Conservation (phyloP, 2,888 invertebrate species). For the Anarsia innoxiella region DNA sequence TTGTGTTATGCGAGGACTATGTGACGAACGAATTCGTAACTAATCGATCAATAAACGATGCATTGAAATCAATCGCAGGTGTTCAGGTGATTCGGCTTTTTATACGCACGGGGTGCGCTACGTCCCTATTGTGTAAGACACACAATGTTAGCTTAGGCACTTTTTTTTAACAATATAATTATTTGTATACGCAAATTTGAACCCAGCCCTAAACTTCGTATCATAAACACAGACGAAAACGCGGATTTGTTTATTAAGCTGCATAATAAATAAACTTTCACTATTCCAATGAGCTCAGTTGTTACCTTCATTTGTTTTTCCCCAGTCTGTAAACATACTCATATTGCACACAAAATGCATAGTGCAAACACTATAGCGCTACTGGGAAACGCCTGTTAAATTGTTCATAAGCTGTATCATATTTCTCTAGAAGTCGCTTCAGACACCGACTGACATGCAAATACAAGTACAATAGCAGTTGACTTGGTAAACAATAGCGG, state of each 20-base stretch:
- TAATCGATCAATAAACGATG: slow-evolving; percentile 62
- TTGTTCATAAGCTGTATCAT: slow-evolving; percentile 43
- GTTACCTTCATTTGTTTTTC: background rate
- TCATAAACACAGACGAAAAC: too few species aligned
- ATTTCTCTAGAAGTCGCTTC: slow-evolving; percentile 37
- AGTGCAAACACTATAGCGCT: slow-evolving; percentile 3
- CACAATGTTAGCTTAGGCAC: slow-evolving; percentile 29
- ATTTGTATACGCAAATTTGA: background rate
- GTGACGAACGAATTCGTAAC: slow-evolving; percentile 29
- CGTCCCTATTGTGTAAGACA: slow-evolving; percentile 29
- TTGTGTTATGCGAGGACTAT: slow-evolving; percentile 13
- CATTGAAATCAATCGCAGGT: slow-evolving; percentile 66
- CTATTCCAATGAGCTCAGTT: background rate
- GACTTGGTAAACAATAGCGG: slow-evolving; percentile 35
- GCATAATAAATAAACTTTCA: too few species aligned
- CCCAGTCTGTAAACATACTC: background rate
- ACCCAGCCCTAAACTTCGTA: too few species aligned
- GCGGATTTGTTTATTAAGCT: too few species aligned
- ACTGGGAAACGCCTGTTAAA: slow-evolving; percentile 19
- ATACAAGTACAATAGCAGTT: slow-evolving; percentile 33
- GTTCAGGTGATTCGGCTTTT: slow-evolving; percentile 63
- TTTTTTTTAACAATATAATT: background rate
- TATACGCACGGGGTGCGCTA: slow-evolving; percentile 29
- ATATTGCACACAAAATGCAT: background rate
- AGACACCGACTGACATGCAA: slow-evolving; percentile 39